Conservation (phyloP, 2,888 invertebrate species). For the Spialia ferax region DNA sequence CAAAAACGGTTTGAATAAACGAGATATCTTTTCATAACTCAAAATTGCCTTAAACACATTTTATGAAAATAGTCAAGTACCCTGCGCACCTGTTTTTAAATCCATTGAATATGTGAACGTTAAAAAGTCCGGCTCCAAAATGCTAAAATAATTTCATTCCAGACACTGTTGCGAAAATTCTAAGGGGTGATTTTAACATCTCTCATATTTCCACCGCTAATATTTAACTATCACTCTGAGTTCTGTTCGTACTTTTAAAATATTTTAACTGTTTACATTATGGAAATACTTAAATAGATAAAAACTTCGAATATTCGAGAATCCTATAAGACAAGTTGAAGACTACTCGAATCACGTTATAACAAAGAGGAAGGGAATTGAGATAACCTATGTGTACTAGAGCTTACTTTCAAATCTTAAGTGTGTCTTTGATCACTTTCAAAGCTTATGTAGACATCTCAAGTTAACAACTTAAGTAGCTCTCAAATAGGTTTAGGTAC, state of each 20-base stretch:
- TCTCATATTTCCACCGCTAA: constrained; percentile 10
- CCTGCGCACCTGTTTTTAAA: constrained; percentile 21
- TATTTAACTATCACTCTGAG: constrained; percentile 10
- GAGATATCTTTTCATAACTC: constrained; percentile 19
- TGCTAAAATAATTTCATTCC: constrained; percentile 24
- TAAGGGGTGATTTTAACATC: not conserved
- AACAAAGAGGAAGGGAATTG: no score
- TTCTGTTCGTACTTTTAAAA: not conserved
- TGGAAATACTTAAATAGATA: not conserved
- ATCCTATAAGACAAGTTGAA: not conserved
- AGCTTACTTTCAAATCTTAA: no score
- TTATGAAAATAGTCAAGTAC: constrained; percentile 17
- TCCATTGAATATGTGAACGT: constrained; percentile 15
- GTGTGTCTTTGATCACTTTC: no score
- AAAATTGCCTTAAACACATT: constrained; percentile 25
- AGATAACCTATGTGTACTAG: no score
- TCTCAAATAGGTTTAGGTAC: no score
- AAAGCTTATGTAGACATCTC: no score
- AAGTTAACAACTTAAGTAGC: no score
- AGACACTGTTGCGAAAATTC: constrained; percentile 13
- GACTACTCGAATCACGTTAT: not conserved
- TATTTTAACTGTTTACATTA: not conserved
- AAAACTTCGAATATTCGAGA: not conserved
- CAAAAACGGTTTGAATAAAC: not conserved
- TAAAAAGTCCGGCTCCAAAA: constrained; percentile 13